Evolutionary conservation across 1,140 invertebrate genomes (phyloP).

Genomic region (Paracyclopina nana): DNA sequence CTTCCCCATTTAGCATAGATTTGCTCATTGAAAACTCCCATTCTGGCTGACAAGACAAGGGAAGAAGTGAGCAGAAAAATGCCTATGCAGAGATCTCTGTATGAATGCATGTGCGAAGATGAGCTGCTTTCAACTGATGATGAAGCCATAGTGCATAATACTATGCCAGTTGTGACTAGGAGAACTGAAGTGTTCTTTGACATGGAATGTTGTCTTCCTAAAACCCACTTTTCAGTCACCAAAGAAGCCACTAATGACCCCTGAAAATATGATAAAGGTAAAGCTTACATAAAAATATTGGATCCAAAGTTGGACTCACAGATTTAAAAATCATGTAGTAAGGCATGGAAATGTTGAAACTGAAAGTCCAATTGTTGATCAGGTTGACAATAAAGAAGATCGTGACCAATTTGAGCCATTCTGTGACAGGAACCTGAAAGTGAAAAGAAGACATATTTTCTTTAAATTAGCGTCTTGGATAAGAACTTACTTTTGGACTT

Average conservation of each 20-base stretch:
- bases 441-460: too few relatives aligned
- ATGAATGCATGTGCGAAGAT: too few relatives aligned
- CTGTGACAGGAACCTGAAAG: slow-evolving; percentile 34
- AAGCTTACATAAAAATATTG: not conserved
- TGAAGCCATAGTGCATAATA: slow-evolving; percentile 75
- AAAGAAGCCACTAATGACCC: slow-evolving; percentile 92
- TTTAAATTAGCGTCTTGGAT: too few relatives aligned
- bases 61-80: slow-evolving; percentile 67
- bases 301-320: slow-evolving; percentile 34
- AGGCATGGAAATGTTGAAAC: slow-evolving; percentile 93
- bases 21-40: slow-evolving; percentile 91
- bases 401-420: slow-evolving; percentile 60
- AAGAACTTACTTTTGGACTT: slow-evolving; percentile 19
- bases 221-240: too few relatives aligned
- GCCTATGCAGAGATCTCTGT: too few relatives aligned
- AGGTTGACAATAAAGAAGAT: slow-evolving; percentile 85
- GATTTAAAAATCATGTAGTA: slow-evolving; percentile 96
- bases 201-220: slow-evolving; percentile 56
- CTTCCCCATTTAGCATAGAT: slow-evolving; percentile 72
- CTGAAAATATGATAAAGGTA: too few relatives aligned
- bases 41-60: slow-evolving; percentile 73
- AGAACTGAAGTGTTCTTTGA: slow-evolving; percentile 77
- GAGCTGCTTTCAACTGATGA: too few relatives aligned
- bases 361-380: slow-evolving; percentile 86
- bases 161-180: slow-evolving; percentile 78